Conservation (phyloP, 2,797 vertebrate species). For the Eulemur coronatus region DNA sequence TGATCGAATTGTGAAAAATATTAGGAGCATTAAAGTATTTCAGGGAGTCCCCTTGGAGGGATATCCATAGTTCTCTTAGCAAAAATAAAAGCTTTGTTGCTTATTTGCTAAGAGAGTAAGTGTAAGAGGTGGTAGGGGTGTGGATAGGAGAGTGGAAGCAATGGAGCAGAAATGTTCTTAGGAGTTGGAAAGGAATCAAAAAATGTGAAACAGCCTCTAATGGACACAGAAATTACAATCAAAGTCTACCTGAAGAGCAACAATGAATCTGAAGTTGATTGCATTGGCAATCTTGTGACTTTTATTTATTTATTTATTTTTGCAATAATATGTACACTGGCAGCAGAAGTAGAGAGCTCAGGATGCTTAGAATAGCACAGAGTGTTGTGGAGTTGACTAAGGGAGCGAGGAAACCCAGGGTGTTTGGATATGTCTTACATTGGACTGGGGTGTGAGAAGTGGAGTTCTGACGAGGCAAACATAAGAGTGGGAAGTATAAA, state of each 20-base stretch:
- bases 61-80: not conserved
- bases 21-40: not conserved
- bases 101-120: not conserved
- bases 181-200: not conserved
- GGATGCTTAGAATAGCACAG: not conserved
- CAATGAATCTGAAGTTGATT: not conserved
- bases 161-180: not conserved
- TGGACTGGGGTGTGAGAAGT: not conserved
- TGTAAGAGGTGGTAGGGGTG: not conserved
- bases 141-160: rapidly evolving
- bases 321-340: not conserved
- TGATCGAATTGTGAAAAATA: not conserved
- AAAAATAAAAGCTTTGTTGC: not conserved
- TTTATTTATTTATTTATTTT: not conserved
- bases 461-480: not conserved
- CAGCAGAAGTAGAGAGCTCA: not conserved
- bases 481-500: constrained; percentile 23
- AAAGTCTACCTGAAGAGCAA: not conserved
- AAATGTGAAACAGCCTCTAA: not conserved
- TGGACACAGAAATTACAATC: not conserved
- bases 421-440: not conserved
- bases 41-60: not conserved
- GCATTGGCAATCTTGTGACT: not conserved
- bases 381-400: not conserved
- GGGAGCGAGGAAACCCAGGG: not conserved